Percentiles rank a stretch among this genome's conserved stretches.
Conservation (phyloP, 2,888 invertebrate species). For the Amblyjoppa fuscipennis region DNA sequence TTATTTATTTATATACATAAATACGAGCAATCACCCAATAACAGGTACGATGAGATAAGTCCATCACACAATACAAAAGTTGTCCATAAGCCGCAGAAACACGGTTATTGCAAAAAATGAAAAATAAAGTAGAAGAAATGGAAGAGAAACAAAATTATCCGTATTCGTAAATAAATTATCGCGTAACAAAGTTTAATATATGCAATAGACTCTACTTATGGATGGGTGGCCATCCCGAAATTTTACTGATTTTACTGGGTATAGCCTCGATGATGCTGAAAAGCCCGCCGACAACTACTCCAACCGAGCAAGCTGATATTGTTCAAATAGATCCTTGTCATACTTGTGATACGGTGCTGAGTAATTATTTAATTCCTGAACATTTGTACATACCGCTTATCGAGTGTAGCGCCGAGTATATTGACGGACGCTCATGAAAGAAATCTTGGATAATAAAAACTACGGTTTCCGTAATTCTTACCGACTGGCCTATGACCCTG, state of each 20-base stretch:
- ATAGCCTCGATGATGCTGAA: conserved; percentile 82
- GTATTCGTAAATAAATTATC: background rate
- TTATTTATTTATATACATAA: too few species aligned
- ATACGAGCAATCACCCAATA: too few species aligned
- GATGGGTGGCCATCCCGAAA: too few species aligned
- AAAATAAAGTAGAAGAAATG: background rate
- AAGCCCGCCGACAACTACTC: conserved; percentile 78
- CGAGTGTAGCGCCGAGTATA: conserved; percentile 9
- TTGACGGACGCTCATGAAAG: background rate
- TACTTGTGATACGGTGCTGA: conserved; percentile 54
- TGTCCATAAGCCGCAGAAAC: too few species aligned
- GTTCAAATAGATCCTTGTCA: conserved; percentile 74
- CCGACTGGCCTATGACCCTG: background rate
- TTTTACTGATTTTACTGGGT: conserved; percentile 70
- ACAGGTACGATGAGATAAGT: too few species aligned
- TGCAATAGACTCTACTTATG: too few species aligned
- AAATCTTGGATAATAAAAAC: background rate
- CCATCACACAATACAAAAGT: too few species aligned
- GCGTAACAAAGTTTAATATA: too few species aligned
- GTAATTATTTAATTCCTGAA: conserved; percentile 63
- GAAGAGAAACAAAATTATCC: background rate
- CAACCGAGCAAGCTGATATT: conserved; percentile 79
- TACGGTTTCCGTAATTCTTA: background rate
- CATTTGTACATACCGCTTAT: conserved; percentile 58
- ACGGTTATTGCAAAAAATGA: too few species aligned